Conservation (phyloP, 2,113 vertebrate genomes). For the Calypte anna region DNA sequence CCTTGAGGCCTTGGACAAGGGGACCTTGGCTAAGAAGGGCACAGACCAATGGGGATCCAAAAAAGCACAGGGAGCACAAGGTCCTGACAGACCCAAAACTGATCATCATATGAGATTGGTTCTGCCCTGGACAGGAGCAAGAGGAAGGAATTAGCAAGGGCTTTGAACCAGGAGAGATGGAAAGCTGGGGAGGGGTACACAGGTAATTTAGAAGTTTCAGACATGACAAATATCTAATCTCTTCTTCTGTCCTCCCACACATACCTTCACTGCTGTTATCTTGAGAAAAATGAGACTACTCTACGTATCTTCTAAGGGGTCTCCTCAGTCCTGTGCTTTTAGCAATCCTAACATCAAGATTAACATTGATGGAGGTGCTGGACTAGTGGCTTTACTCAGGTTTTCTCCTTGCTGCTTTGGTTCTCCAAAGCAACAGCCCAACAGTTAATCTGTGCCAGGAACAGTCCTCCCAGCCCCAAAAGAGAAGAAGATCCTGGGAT, state of each 20-base stretch:
- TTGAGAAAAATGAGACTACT: neutral
- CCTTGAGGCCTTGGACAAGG: neutral
- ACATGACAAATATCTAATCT: neutral
- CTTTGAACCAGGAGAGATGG: neutral
- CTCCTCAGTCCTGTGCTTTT: neutral
- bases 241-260: neutral
- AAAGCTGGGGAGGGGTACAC: neutral
- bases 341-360: neutral
- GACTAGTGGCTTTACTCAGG: neutral
- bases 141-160: neutral
- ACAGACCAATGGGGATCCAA: neutral
- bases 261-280: neutral
- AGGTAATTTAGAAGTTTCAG: neutral
- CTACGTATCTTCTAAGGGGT: neutral
- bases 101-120: rapidly evolving
- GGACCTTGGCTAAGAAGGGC: neutral
- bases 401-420: neutral
- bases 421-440: neutral
- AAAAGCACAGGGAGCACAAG: neutral
- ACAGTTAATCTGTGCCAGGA: neutral
- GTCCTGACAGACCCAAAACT: neutral
- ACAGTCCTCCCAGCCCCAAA: neutral
- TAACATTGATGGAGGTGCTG: neutral
- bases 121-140: neutral
- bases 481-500: neutral